phyloP scores from a whole-genome alignment of 1,140 invertebrate species.

The Pogonomyrmex barbatus region DNA sequence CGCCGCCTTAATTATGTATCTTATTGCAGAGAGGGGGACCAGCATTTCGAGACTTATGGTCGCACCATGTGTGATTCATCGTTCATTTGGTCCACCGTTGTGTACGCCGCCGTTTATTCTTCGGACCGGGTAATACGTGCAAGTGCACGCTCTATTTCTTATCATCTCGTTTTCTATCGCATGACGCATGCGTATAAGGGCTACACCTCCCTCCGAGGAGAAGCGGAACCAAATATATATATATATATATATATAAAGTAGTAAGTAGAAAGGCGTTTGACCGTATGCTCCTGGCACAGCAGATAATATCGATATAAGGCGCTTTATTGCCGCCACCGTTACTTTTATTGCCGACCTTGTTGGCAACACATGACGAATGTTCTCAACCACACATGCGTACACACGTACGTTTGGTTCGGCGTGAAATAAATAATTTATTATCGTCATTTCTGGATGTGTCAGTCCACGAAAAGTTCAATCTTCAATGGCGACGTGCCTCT shows the following conservation, averaged over 20 bases:
- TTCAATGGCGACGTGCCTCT: neutral
- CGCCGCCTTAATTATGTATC: constrained; percentile 69
- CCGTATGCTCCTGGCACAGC: constrained; percentile 13
- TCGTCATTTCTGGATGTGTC: neutral
- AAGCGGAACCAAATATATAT: neutral
- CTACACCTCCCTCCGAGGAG: constrained; percentile 15
- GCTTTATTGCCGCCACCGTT: constrained; percentile 52
- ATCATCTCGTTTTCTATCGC: constrained; percentile 65
- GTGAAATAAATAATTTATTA: constrained; percentile 13
- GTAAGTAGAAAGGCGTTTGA: constrained; percentile 50
- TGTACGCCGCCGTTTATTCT: constrained; percentile 24
- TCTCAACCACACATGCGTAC: neutral
- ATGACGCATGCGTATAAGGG: constrained; percentile 44
- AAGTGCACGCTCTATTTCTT: constrained; percentile 70
- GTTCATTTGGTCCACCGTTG: constrained; percentile 37
- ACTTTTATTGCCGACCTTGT: constrained; percentile 46
- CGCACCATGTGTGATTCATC: constrained; percentile 66
- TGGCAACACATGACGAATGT: constrained; percentile 28
- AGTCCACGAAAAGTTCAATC: neutral
- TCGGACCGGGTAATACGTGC: neutral
- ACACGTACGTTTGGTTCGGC: neutral
- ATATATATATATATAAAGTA: neutral
- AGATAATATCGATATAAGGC: constrained; percentile 38
- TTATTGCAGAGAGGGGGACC: constrained; percentile 48
- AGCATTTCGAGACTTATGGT: constrained; percentile 46